Conservation (phyloP, 2,113 vertebrate genomes). For the Oncorhynchus clarkii region DNA sequence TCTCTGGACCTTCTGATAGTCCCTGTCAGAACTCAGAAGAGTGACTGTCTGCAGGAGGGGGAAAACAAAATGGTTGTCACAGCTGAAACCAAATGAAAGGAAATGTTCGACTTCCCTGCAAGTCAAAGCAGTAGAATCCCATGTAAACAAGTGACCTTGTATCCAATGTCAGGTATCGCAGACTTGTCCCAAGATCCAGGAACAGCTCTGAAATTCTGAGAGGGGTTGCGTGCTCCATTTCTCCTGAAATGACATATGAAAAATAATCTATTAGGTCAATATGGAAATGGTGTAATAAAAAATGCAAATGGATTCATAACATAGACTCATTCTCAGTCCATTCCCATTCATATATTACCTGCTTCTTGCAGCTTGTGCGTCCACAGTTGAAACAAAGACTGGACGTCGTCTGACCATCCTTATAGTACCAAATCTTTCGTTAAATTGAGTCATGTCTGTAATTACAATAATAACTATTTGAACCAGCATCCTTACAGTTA, state of each 20-base stretch:
- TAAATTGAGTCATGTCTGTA: conserved; percentile 54
- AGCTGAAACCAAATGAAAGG: too few species aligned
- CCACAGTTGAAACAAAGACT: conserved; percentile 39
- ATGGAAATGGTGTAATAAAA: too few species aligned
- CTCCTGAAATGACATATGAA: conserved; percentile 30
- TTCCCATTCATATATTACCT: conserved; percentile 18
- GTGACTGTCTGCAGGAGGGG: conserved; percentile 47
- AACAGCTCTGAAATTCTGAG: conserved; percentile 21
- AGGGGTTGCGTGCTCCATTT: conserved; percentile 8
- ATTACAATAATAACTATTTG: too few species aligned
- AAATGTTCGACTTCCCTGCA: too few species aligned
- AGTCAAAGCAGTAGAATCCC: too few species aligned
- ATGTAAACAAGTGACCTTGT: conserved; percentile 34
- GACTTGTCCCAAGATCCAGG: conserved; percentile 70
- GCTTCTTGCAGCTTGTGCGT: conserved; percentile 35
- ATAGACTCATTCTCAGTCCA: too few species aligned
- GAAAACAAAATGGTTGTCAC: background rate
- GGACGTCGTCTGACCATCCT: conserved; percentile 41
- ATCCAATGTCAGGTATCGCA: conserved; percentile 56
- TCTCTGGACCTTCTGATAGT: conserved; percentile 54
- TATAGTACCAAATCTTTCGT: conserved; percentile 37
- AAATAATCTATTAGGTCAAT: too few species aligned
- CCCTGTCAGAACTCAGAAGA: conserved; percentile 40
- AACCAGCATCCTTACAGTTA: too few species aligned
- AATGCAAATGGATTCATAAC: too few species aligned